phyloP scores from a whole-genome alignment of 1,140 invertebrate species.

The Eriosoma lanigerum region DNA sequence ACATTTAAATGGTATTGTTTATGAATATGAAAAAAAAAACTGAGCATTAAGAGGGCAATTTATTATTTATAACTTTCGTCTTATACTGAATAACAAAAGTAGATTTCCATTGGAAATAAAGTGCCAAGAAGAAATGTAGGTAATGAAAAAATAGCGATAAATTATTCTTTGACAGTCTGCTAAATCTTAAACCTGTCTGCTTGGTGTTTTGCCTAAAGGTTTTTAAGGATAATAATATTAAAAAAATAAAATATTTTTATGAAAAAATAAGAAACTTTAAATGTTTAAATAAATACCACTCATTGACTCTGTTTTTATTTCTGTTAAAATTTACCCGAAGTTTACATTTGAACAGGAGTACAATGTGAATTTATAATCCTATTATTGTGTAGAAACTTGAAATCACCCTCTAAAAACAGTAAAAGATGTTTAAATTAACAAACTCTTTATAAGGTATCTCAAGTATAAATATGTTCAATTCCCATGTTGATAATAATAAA shows the following conservation, averaged over 20 bases:
- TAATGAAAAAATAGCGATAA: constrained; percentile 39
- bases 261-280: constrained; percentile 25
- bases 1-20: too few species aligned
- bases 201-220: constrained; percentile 37
- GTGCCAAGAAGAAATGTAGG: constrained; percentile 32
- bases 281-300: not conserved
- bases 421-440: constrained; percentile 9
- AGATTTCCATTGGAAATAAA: constrained; percentile 19
- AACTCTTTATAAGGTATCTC: not conserved
- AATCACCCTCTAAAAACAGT: constrained; percentile 14
- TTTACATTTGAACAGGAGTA: not conserved
- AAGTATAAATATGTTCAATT: not conserved
- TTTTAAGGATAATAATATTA: constrained; percentile 30
- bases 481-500: not conserved
- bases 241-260: constrained; percentile 18
- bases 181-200: constrained; percentile 42
- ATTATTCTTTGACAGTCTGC: constrained; percentile 47
- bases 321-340: not conserved
- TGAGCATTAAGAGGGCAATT: not conserved
- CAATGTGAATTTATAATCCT: constrained; percentile 16
- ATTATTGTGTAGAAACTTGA: not conserved
- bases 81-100: constrained; percentile 35
- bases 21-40: too few species aligned
- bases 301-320: not conserved
- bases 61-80: constrained; percentile 8